Percentiles rank a stretch among this genome's conserved stretches.
These are phyloP conservation scores for Cerastis rubricosa DNA, from an alignment of 2,888 invertebrate species.

Conservation along the genomic window DNA sequence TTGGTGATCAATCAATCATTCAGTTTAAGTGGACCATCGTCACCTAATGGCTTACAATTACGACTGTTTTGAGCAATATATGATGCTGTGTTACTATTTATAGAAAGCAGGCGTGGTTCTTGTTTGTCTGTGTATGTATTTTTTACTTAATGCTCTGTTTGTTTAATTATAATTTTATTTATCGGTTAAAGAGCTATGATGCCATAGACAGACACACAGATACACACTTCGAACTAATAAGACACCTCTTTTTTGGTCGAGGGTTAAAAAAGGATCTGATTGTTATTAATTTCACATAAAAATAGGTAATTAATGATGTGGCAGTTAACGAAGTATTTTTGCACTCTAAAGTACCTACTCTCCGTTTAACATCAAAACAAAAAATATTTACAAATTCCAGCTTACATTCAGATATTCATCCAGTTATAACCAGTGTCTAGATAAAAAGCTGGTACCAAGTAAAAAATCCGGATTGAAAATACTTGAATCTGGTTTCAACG, in stretches of 20 bases:
- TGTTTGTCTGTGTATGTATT: background rate
- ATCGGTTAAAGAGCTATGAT: no score
- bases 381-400: constrained; percentile 36
- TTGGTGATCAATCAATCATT: constrained; percentile 36
- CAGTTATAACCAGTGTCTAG: constrained; percentile 23
- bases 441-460: constrained; percentile 24
- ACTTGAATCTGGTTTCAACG: constrained; percentile 33
- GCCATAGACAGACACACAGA: no score
- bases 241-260: no score
- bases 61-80: background rate
- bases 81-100: background rate
- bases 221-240: no score
- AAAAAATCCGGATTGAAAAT: constrained; percentile 40
- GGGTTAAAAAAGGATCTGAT: background rate
- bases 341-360: constrained; percentile 11
- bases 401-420: constrained; percentile 24
- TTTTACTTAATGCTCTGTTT: background rate
- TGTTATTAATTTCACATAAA: background rate
- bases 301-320: background rate
- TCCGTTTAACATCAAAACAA: constrained; percentile 13
- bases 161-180: no score
- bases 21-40: constrained; percentile 32
- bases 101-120: background rate
- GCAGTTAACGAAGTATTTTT: background rate
- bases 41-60: constrained; percentile 21